Percentiles rank a stretch among this genome's conserved stretches.
These are phyloP conservation scores for Leptothorax acervorum DNA, from an alignment of 2,888 invertebrate genomes.

Conservation along the genomic window DNA sequence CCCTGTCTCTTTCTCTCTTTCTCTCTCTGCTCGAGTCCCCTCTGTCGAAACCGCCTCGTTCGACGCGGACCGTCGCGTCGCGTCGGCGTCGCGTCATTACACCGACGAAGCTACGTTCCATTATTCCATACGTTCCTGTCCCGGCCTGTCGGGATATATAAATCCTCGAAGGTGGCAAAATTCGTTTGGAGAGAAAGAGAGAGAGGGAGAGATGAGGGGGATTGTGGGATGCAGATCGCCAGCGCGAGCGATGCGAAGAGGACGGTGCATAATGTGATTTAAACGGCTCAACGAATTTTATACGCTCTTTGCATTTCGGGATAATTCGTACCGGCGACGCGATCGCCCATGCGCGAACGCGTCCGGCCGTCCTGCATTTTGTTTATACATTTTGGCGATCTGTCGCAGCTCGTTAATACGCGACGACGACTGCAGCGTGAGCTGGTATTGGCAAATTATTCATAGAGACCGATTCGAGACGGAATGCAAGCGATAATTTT, in stretches of 20 bases:
- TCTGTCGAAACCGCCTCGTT: slow-evolving; percentile 27
- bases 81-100: slow-evolving; percentile 17
- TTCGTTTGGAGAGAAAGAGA: background rate
- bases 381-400: slow-evolving; percentile 46
- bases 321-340: slow-evolving; percentile 45
- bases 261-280: slow-evolving; percentile 51
- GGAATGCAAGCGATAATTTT: slow-evolving; percentile 8
- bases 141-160: slow-evolving; percentile 54
- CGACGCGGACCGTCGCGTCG: background rate
- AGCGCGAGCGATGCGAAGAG: slow-evolving; percentile 40
- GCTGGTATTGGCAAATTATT: background rate
- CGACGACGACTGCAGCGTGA: slow-evolving; percentile 20
- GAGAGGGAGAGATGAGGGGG: no score
- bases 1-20: background rate
- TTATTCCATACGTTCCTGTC: slow-evolving; percentile 46
- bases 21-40: background rate
- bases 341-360: slow-evolving; percentile 38
- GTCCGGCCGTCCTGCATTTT: slow-evolving; percentile 16
- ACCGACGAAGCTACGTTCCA: slow-evolving; percentile 34
- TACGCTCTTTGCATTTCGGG: slow-evolving; percentile 53
- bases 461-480: background rate
- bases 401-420: slow-evolving; percentile 26
- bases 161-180: slow-evolving; percentile 59
- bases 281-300: slow-evolving; percentile 59
- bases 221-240: background rate